Evolutionary conservation across 1,140 invertebrate genomes (phyloP), one percentile per base, ranked within the genome.

Genomic region (Metopolophium dirhodum): DNA sequence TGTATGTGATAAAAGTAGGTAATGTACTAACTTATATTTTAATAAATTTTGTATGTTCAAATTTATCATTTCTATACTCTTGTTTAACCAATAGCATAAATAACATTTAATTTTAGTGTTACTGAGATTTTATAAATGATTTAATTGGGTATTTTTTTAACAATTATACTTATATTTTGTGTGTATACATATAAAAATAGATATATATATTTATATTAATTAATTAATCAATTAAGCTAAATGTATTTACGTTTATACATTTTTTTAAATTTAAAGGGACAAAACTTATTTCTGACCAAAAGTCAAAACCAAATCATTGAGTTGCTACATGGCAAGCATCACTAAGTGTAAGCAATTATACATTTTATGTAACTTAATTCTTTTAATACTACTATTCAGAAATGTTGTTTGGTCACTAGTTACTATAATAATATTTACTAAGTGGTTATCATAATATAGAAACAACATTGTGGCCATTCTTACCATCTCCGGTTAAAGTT

Each of bases 21-120:
- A 22, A 90, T 90, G 37, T 90, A 61, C 26, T 30, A 61, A 90
- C 88, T 61, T 90, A 54, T 61, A 61, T 61, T 54, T 89, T 89
- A 89, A 54, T 89, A 57, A 35, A 88, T 88, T 49, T 88, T 88
- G 47, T 88, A 49, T 88, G 45, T 87, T 88, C 45, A 49, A 47
- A 89, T 37, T 89, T 57, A 89, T 20, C 51, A 89, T 57, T 89
- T 57, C n/a, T 54, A 54, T 89, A 30, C n/a, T 35, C 45, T 89
- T 57, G 20, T 57, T n/a, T 87, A 35, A 61, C 11, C 9, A 68
- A n/a, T 68, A 77, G 61, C n/a, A 77, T 77, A 77, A 77, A 77
- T 77, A 77, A 77, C 61, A n/a, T 77, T 77, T 77, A 77, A 77
- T 77, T 77, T n/a, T 77, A 77, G n/a, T 77, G 61, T 77, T 77